Evolutionary conservation across 2,113 vertebrate genomes (phyloP).

Genomic region (Tachuris rubrigastra): DNA sequence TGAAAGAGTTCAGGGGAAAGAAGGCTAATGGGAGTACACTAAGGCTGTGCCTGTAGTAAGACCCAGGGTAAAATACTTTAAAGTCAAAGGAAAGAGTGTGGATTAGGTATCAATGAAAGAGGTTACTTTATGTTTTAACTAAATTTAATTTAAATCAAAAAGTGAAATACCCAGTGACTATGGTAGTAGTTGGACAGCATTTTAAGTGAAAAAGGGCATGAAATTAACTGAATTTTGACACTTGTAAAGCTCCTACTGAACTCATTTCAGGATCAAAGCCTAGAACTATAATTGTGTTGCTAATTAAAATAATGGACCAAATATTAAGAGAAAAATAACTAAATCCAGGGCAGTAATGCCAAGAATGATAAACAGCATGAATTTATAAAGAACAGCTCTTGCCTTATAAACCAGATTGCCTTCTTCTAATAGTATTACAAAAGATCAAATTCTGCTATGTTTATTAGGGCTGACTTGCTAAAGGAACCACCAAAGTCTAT

Average conservation of each 20-base stretch:
- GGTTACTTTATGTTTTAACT: neutral
- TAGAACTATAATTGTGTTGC: constrained; percentile 13
- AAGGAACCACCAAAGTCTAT: neutral
- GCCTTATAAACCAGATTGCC: neutral
- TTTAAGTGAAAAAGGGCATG: neutral
- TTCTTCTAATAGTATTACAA: neutral
- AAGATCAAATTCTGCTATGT: neutral
- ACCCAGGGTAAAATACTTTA: neutral
- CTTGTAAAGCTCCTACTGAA: neutral
- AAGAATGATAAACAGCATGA: neutral
- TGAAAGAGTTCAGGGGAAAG: neutral
- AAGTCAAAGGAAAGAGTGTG: neutral
- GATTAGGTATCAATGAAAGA: neutral
- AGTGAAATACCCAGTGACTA: neutral
- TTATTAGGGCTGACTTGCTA: neutral
- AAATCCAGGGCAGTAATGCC: neutral
- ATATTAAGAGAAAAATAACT: constrained; percentile 34
- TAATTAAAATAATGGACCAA: constrained; percentile 23
- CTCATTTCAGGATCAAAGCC: constrained; percentile 34
- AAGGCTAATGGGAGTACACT: neutral
- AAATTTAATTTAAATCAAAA: neutral
- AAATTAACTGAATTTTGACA: constrained; percentile 45
- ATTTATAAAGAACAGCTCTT: neutral
- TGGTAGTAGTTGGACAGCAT: neutral
- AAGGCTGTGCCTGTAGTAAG: neutral